Conservation (phyloP, 2,113 vertebrate species). For the Pseudolaguvia tuberculata region DNA sequence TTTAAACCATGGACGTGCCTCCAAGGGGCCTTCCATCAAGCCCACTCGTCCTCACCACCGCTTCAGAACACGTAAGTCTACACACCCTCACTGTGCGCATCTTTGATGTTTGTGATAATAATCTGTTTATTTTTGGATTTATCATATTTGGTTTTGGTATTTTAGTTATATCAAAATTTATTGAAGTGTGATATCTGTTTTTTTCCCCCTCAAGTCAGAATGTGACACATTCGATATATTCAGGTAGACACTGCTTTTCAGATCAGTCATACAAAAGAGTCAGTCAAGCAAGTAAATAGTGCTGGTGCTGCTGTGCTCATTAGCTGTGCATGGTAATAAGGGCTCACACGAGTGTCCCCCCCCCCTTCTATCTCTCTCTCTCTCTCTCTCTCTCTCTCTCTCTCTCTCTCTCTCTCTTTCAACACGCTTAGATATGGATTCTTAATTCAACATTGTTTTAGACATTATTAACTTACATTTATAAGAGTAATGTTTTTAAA, state of each 20-base stretch:
- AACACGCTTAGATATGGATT: slow-evolving; percentile 52
- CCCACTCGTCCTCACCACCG: slow-evolving; percentile 70
- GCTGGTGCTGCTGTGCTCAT: slow-evolving; percentile 57
- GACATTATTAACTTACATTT: slow-evolving; percentile 6
- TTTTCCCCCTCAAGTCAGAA: slow-evolving; percentile 9
- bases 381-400: no score
- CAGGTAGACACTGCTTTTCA: slow-evolving; percentile 32
- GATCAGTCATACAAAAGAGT: slow-evolving; percentile 54
- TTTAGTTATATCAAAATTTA: neutral
- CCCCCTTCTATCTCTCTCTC: no score
- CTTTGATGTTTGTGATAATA: neutral
- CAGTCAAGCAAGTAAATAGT: slow-evolving; percentile 61
- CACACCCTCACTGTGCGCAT: neutral
- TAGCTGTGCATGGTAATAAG: slow-evolving; percentile 56
- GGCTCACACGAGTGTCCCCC: slow-evolving; percentile 46
- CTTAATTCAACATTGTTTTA: slow-evolving; percentile 38
- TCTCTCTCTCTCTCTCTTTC: slow-evolving; percentile 64
- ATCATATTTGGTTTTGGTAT: neutral
- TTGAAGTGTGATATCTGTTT: neutral
- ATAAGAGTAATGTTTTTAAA: slow-evolving; percentile 8
- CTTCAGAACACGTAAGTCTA: slow-evolving; percentile 67
- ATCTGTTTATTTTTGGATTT: neutral
- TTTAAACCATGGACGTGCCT: slow-evolving; percentile 63
- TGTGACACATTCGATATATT: slow-evolving; percentile 32
- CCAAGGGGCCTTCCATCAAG: slow-evolving; percentile 59